Conservation (phyloP, 2,113 vertebrate genomes). For the Malurus melanocephalus region DNA sequence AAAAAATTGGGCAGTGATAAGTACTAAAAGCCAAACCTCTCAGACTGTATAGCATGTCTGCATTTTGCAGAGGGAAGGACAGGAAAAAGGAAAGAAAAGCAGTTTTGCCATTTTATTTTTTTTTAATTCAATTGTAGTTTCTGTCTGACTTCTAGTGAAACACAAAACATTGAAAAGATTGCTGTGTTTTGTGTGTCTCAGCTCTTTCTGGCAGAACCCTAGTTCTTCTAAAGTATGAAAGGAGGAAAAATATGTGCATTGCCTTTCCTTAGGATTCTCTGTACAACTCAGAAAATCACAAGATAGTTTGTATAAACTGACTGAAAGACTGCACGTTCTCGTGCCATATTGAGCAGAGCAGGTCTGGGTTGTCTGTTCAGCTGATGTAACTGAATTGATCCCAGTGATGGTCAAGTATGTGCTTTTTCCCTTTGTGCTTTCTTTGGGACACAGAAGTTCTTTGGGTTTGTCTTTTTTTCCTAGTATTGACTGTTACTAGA, state of each 20-base stretch:
- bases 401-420: accelerated
- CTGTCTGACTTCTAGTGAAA: background rate
- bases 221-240: background rate
- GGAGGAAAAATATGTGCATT: background rate
- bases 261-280: background rate
- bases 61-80: background rate
- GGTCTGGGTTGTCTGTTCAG: background rate
- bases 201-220: background rate
- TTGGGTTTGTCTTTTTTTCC: background rate
- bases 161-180: background rate
- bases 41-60: background rate
- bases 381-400: background rate
- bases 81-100: background rate
- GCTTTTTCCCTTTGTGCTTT: background rate
- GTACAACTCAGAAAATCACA: background rate
- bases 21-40: background rate
- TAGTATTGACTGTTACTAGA: background rate
- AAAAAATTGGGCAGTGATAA: background rate
- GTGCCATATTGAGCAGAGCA: background rate
- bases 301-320: background rate
- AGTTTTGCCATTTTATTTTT: background rate
- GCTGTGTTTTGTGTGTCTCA: background rate
- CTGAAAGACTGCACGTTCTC: background rate
- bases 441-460: background rate
- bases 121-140: background rate